These are phyloP conservation scores for Thamnophis elegans DNA, from an alignment of 2,797 vertebrate genomes.

Conservation along the genomic window DNA sequence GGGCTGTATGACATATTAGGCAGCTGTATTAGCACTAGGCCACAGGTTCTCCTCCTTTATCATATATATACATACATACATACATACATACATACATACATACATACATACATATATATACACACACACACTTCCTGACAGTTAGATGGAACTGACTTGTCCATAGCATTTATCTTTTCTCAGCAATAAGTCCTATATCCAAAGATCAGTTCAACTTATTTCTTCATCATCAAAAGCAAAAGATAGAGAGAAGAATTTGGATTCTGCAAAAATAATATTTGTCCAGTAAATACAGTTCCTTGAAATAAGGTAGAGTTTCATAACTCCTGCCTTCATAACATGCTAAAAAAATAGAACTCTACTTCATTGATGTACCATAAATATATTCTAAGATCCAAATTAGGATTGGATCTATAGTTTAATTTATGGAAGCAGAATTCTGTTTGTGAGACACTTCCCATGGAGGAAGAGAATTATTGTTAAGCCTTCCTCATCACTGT, in stretches of 20 bases:
- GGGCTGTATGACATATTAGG: too few relatives aligned
- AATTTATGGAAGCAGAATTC: neutral
- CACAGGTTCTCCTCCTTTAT: too few relatives aligned
- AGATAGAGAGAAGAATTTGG: slow-evolving; percentile 37
- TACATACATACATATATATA: too few relatives aligned
- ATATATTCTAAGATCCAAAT: slow-evolving; percentile 44
- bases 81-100: too few relatives aligned
- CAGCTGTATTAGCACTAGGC: too few relatives aligned
- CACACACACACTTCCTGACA: slow-evolving; percentile 81
- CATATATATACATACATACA: too few relatives aligned
- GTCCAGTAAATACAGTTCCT: slow-evolving; percentile 57
- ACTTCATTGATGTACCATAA: slow-evolving; percentile 44
- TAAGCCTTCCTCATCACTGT: neutral
- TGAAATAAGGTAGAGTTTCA: slow-evolving; percentile 59
- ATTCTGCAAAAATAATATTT: slow-evolving; percentile 38
- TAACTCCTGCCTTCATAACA: slow-evolving; percentile 47
- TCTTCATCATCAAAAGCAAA: slow-evolving; percentile 62
- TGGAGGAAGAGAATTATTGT: neutral
- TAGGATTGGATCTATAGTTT: too few relatives aligned
- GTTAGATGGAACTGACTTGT: slow-evolving; percentile 86
- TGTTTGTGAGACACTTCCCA: neutral
- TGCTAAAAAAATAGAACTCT: slow-evolving; percentile 47
- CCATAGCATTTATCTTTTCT: slow-evolving; percentile 80
- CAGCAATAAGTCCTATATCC: slow-evolving; percentile 71
- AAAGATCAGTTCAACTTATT: slow-evolving; percentile 68